A percentile compares a stretch with the other conserved stretches of the same genome.
phyloP scores from a whole-genome alignment of 2,113 vertebrate genomes.

The Calyptomena viridis region DNA sequence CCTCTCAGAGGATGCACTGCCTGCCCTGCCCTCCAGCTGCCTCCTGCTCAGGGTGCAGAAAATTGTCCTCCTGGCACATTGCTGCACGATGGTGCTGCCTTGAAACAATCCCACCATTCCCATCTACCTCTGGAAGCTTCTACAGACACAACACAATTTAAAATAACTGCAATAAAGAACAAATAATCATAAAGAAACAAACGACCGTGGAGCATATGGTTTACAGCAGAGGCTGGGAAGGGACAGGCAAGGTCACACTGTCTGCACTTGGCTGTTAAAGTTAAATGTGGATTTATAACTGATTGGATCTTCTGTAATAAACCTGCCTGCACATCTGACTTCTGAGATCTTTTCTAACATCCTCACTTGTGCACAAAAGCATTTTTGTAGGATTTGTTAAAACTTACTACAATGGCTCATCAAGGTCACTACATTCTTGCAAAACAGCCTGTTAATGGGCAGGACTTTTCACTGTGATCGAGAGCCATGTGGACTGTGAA shows the following conservation, averaged over 20 bases:
- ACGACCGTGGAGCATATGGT: not conserved
- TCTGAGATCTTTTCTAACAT: not conserved
- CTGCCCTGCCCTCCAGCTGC: not conserved
- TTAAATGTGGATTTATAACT: not conserved
- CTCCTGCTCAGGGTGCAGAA: not conserved
- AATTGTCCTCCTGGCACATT: not conserved
- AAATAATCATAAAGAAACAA: not conserved
- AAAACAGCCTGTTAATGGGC: not conserved
- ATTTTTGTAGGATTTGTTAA: not conserved
- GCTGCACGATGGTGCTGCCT: not conserved
- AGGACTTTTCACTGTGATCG: accelerated
- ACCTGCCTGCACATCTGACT: not conserved
- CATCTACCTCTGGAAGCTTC: not conserved
- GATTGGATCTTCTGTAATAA: not conserved
- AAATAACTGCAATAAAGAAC: not conserved
- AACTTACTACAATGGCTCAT: not conserved
- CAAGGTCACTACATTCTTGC: not conserved
- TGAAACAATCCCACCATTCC: not conserved
- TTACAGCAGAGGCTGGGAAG: not conserved
- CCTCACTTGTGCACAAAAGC: not conserved
- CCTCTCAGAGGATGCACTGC: not conserved
- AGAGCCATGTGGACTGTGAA: accelerated
- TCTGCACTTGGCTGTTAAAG: not conserved
- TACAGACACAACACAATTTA: not conserved
- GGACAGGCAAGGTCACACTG: not conserved